Evolutionary conservation across 2,113 vertebrate genomes (phyloP), one percentile per base, ranked within the genome.

Genomic region (Meriones unguiculatus): DNA sequence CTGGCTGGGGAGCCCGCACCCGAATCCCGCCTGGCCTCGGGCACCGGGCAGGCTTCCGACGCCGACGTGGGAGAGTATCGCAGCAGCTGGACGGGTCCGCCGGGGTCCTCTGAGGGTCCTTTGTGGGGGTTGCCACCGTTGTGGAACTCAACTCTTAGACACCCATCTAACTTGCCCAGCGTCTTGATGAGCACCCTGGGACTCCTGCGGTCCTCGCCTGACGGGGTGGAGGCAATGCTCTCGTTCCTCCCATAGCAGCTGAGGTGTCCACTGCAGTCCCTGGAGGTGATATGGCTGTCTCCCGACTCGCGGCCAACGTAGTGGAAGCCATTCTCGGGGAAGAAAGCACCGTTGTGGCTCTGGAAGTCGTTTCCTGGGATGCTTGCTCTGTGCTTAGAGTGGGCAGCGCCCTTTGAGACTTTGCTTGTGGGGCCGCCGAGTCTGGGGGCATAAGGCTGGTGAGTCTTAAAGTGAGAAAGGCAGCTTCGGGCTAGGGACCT

Each of bases 181-280:
- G 99, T 99, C 98, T 99, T 99, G 98, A 99, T 99, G 91, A 99
- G 99, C 96, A 99, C 99, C 94, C 99, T 98, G 0, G 99, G 99
- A 97, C 99, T 99, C 95, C 98, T 99, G 54, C 99, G 99, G 91
- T 99, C 99, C 96, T 99, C 99, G 28, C 98, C 97, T 7, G 92
- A 98, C 1, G 97, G 98, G 10, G 97, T 10, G 92, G 97, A 95
- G 78, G 97, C 67, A 80, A 97, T 18, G 82, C 96, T 98, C 64
- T 98, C 98, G 4, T 97, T 89, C 10, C 98, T 96, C 75, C 98
- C 96, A 0, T 99, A 99, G 90, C 99, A 99, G 85, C 98, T 99
- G 91, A 99, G 87, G 93, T 98, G 98, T 0, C 99, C 98, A 11
- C 98, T 99, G 89, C 98, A 98, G 85, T 98, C 99, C 1, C 69